A percentile compares a stretch with the other conserved stretches of the same genome.
Conservation (phyloP, 53 echinoderm and acorn worm genomes). For the Echinarachnius parma region DNA sequence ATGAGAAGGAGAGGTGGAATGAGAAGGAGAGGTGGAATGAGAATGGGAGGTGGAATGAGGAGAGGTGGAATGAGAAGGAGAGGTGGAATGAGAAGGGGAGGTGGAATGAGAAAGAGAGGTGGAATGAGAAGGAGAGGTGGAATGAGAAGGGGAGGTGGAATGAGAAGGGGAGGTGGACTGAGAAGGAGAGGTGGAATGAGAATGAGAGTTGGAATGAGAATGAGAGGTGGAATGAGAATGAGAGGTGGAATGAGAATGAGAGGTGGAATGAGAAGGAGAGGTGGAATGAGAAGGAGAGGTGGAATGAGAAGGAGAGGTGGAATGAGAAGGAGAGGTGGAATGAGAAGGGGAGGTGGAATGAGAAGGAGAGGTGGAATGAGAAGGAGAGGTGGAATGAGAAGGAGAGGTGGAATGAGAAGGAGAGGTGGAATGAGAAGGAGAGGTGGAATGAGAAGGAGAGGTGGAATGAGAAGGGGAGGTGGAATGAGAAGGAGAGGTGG, state of each 20-base stretch:
- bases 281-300: not conserved
- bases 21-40: not conserved
- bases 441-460: not conserved
- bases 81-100: not conserved
- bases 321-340: not conserved
- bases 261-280: conserved; percentile 6
- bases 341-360: not conserved
- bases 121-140: not conserved
- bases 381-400: too few species aligned
- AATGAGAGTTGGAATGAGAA: not conserved
- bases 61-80: not conserved
- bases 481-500: not conserved
- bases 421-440: not conserved
- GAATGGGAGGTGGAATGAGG: not conserved
- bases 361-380: not conserved
- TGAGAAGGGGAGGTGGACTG: not conserved
- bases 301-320: not conserved
- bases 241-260: not conserved
- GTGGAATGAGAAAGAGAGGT: not conserved
- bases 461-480: not conserved
- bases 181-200: conserved; percentile 21
- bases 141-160: not conserved
- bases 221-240: not conserved
- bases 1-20: not conserved
- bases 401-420: not conserved